phyloP scores from a whole-genome alignment of 2,797 vertebrate genomes.

The Neosalanx taihuensis region DNA sequence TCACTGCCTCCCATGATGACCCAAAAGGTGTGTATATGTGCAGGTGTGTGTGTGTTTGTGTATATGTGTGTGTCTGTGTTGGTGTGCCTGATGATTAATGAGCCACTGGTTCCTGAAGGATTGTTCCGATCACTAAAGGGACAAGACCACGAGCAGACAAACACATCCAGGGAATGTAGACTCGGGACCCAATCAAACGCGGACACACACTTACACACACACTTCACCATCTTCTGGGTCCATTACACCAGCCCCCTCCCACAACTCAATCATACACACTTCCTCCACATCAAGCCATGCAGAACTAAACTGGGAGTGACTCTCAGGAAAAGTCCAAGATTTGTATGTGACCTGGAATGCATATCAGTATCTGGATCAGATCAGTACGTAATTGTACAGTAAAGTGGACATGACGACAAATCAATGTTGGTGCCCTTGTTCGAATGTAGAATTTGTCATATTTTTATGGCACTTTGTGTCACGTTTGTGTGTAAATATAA shows the following conservation, averaged over 20 bases:
- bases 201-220: slow-evolving; percentile 17
- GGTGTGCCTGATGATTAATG: slow-evolving; percentile 73
- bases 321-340: neutral
- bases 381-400: neutral
- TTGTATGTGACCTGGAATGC: neutral
- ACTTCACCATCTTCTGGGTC: slow-evolving; percentile 30
- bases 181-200: slow-evolving; percentile 30
- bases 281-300: slow-evolving; percentile 3
- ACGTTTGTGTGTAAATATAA: slow-evolving; percentile 11
- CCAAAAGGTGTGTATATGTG: slow-evolving; percentile 36
- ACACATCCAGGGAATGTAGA: slow-evolving; percentile 75
- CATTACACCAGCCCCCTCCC: slow-evolving; percentile 23
- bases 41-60: slow-evolving; percentile 28
- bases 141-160: slow-evolving; percentile 82
- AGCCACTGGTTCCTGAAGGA: slow-evolving; percentile 79
- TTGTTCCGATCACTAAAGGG: slow-evolving; percentile 81
- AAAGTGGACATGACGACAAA: neutral
- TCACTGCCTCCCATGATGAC: slow-evolving; percentile 64
- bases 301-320: neutral
- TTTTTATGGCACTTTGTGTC: neutral
- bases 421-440: neutral
- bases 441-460: neutral
- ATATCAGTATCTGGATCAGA: neutral
- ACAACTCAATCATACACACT: slow-evolving; percentile 12
- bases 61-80: slow-evolving; percentile 31